Conservation (phyloP, 1,140 invertebrate species). For the Arion vulgaris region DNA sequence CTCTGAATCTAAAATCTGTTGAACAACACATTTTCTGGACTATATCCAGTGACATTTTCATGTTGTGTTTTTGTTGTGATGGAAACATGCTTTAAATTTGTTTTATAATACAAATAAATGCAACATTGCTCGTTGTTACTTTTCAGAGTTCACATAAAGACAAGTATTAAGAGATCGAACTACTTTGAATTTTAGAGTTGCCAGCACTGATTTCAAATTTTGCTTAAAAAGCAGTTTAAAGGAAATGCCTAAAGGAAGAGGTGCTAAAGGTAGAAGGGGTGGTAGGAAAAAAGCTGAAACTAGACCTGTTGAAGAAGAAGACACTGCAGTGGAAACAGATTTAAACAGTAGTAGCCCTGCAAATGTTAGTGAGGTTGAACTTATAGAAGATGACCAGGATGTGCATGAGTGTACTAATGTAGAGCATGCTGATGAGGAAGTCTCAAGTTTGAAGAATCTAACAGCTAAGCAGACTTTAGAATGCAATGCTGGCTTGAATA, state of each 20-base stretch:
- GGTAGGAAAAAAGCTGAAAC: not conserved
- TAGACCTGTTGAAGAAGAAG: not conserved
- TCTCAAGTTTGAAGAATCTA: not conserved
- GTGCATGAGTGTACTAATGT: not conserved
- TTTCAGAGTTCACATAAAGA: not conserved
- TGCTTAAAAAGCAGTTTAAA: not conserved
- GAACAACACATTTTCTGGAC: no score
- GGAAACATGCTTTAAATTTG: no score
- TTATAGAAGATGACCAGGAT: not conserved
- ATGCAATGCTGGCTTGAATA: not conserved
- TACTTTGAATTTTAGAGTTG: not conserved
- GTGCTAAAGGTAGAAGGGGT: not conserved
- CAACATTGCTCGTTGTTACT: not conserved
- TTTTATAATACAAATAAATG: no score
- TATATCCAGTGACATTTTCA: no score
- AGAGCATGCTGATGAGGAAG: not conserved
- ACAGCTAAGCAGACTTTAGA: not conserved
- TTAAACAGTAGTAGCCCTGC: not conserved
- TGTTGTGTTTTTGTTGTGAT: no score
- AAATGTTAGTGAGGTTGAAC: not conserved
- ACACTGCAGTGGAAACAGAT: not conserved
- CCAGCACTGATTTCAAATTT: not conserved
- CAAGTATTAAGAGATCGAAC: not conserved
- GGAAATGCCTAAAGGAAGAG: not conserved
- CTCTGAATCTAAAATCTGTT: no score